Evolutionary conservation across 1,140 invertebrate genomes (phyloP), one percentile per base, ranked within the genome.

Genomic region (Ips typographus): DNA sequence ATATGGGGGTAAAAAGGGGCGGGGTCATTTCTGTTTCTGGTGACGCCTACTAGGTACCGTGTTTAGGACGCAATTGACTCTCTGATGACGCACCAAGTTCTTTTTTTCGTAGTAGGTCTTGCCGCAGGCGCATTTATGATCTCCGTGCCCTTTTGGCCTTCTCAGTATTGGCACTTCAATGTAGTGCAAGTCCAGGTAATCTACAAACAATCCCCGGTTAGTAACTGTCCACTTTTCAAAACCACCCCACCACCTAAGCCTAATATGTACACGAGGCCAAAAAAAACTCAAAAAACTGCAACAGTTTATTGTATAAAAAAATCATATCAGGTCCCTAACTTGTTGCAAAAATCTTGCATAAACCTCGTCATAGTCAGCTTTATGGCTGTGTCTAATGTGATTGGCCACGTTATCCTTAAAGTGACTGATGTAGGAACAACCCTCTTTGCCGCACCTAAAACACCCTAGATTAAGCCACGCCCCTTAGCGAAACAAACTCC

Each of bases 91-190:
- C n/a, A 76, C 40, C 47, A 76, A 65, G 53, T 76, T 76, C 68
- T 76, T 76, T 47, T 70, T 76, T 52, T 76, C 73, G 63, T 76
- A 76, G 51, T 76, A 76, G n/a, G 61, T 75, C 36, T 70, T 73
- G 55, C 75, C 75, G 58, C 75, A 76, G 2, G 55, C 41, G 49
- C 75, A 76, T 22, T 59, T 59, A 66, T 73, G 72, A 40, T 70
- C 43, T 4, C 75, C 75, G n/a, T 60, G 53, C n/a, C 75, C 75
- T 64, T 71, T 75, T 4, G 75, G 75, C 55, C 75, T 49, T 40
- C 75, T 71, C 36, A 73, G 8, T 2, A 69, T 53, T 3, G 67
- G 67, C 38, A 68, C 44, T 51, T 68, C 57, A 4, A 68, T 68
- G 44, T 47, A 66, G 22, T 66, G 53, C 38, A 66, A 52, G 49